phyloP scores from a whole-genome alignment of 2,113 vertebrate genomes.

The Embiotoca jacksoni region DNA sequence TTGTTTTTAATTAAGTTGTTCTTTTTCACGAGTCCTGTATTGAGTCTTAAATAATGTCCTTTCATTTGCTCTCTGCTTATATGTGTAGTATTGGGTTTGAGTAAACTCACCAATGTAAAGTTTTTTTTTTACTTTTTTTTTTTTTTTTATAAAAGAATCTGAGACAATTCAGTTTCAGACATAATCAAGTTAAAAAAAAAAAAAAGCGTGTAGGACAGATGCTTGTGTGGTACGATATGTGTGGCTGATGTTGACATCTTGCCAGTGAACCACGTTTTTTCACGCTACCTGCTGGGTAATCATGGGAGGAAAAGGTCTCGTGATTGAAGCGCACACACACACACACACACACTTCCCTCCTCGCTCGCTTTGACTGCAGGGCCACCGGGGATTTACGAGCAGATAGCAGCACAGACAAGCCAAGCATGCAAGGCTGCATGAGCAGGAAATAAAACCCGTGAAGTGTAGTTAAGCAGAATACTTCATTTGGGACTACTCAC shows the following conservation, averaged over 20 bases:
- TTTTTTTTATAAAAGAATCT: no score
- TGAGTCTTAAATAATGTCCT: no score
- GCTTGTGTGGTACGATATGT: background rate
- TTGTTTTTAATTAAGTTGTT: background rate
- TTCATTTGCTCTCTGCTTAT: no score
- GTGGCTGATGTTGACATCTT: constrained; percentile 15
- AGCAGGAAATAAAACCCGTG: background rate
- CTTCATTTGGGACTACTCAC: constrained; percentile 35
- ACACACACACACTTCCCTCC: constrained; percentile 15
- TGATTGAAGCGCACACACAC: constrained; percentile 32
- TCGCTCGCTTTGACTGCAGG: constrained; percentile 43
- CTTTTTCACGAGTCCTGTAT: background rate
- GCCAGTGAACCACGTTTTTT: constrained; percentile 21
- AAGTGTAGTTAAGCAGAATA: constrained; percentile 43
- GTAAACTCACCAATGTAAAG: no score
- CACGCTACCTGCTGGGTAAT: constrained; percentile 40
- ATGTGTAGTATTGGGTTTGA: no score
- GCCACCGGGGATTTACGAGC: constrained; percentile 42
- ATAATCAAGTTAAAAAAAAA: no score
- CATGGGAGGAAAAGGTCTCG: constrained; percentile 13
- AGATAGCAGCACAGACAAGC: constrained; percentile 33
- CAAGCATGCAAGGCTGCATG: constrained; percentile 22
- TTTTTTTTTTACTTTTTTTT: no score
- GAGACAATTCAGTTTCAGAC: no score
- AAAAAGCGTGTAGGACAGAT: no score